Evolutionary conservation across 2,797 vertebrate species (phyloP), one percentile per base, ranked within the genome.

Genomic region (Pantherophis alleghaniensis): DNA sequence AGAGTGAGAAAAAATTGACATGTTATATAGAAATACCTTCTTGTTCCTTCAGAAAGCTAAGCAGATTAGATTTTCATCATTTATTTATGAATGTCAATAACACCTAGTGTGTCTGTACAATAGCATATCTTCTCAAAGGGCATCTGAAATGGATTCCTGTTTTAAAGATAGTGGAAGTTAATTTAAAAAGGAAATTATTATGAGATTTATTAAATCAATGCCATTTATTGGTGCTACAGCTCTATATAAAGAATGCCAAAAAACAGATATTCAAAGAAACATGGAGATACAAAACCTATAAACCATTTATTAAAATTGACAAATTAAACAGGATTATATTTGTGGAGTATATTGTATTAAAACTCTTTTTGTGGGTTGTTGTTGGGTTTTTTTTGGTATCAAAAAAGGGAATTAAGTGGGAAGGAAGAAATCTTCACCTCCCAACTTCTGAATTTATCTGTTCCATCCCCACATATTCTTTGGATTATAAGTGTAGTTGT

Each of bases 141-240:
- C 91, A 90, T 92, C 74, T 93, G 59, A 18, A 93, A 61, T 66
- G 47, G 56, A 86, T 88, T 86, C 90, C 63, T 22, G 7, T 83
- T 37, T 91, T 93, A 92, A 57, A 89, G n/a, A 37, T 93, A 91
- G 28, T 88, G 92, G 60, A 93, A 60, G 69, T 87, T 59, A 7
- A 92, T 89, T 26, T 11, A 87, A 91, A 90, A 92, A 51, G 28
- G 95, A 94, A 90, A 92, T 7, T 60, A 56, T 88, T 5, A 18
- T 93, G 93, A 94, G 28, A 12, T 74, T 74, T 53, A 32, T 92
- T 61, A 86, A 86, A 91, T 94, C 93, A 91, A 32, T 89, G 51
- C 92, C 26, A 63, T 94, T 59, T 90, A 86, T 89, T 95, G 89
- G 90, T n/a, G 6, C 10, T 89, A 83, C 92, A 94, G 88, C 93